Conservation (phyloP, 2,888 invertebrate species). For the Gordius sp. region DNA sequence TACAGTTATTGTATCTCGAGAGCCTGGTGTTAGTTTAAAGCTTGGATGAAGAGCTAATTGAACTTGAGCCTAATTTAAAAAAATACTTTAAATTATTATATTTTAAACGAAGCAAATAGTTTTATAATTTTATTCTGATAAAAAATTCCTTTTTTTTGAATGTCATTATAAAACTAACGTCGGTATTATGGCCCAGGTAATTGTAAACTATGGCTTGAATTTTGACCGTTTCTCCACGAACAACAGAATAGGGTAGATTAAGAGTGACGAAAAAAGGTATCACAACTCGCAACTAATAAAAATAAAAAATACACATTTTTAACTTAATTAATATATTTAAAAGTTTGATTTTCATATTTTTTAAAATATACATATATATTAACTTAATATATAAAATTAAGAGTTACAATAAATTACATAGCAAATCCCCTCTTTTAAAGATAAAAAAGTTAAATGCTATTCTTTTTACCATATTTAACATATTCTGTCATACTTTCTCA, state of each 20-base stretch:
- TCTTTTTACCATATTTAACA: too few relatives aligned
- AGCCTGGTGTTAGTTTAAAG: too few relatives aligned
- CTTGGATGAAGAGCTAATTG: too few relatives aligned
- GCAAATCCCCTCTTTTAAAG: too few relatives aligned
- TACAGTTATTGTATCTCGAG: too few relatives aligned
- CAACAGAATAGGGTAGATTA: constrained; percentile 59
- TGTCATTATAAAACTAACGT: constrained; percentile 16
- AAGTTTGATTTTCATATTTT: too few relatives aligned
- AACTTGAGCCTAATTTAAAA: not conserved
- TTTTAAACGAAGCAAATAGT: not conserved
- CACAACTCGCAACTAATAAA: constrained; percentile 42
- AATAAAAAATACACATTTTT: constrained; percentile 20
- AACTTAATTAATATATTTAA: too few relatives aligned
- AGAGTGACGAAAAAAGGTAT: constrained; percentile 56
- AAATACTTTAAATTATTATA: not conserved
- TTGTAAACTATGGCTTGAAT: constrained; percentile 64
- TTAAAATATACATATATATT: too few relatives aligned
- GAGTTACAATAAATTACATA: too few relatives aligned
- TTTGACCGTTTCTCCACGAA: constrained; percentile 62
- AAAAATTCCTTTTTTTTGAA: not conserved
- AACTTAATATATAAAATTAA: too few relatives aligned
- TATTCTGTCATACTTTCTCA: too few relatives aligned
- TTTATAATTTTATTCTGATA: constrained; percentile 20
- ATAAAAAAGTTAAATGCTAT: too few relatives aligned
- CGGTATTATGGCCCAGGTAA: constrained; percentile 41